phyloP scores from a whole-genome alignment of 1,140 invertebrate species.

The Physella acuta region DNA sequence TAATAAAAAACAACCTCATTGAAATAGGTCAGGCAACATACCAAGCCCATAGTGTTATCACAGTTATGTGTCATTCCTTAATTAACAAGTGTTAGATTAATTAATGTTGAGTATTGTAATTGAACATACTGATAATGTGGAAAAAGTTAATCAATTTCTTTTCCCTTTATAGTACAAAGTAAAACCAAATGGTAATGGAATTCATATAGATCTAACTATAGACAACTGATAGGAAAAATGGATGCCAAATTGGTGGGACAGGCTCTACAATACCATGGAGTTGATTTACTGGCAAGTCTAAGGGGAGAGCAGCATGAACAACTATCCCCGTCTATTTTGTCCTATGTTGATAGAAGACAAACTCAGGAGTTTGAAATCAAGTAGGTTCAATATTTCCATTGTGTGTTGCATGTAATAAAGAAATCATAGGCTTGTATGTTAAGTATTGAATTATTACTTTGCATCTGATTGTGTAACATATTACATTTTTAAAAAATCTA shows the following conservation, averaged over 20 bases:
- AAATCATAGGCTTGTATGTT: background rate
- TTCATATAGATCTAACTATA: too few relatives aligned
- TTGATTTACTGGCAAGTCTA: conserved; percentile 14
- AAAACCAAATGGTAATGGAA: too few relatives aligned
- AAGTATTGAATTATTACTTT: background rate
- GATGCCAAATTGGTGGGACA: conserved; percentile 21
- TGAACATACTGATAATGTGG: too few relatives aligned
- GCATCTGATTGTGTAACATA: background rate
- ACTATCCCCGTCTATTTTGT: background rate
- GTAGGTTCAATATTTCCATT: conserved; percentile 3
- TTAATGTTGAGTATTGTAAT: too few relatives aligned
- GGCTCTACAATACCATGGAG: conserved; percentile 22
- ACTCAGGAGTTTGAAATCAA: conserved; percentile 1
- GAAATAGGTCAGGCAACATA: too few relatives aligned
- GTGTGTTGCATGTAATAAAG: background rate
- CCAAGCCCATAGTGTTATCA: too few relatives aligned
- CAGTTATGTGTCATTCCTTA: too few relatives aligned
- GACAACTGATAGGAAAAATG: too few relatives aligned
- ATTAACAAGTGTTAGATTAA: too few relatives aligned
- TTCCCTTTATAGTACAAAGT: too few relatives aligned
- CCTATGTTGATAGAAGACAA: background rate
- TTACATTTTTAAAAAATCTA: background rate
- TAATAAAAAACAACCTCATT: too few relatives aligned
- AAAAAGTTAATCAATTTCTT: too few relatives aligned
- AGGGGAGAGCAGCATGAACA: conserved; percentile 19